phyloP scores from a whole-genome alignment of 2,113 vertebrate genomes.

The Ammodytes dubius region DNA sequence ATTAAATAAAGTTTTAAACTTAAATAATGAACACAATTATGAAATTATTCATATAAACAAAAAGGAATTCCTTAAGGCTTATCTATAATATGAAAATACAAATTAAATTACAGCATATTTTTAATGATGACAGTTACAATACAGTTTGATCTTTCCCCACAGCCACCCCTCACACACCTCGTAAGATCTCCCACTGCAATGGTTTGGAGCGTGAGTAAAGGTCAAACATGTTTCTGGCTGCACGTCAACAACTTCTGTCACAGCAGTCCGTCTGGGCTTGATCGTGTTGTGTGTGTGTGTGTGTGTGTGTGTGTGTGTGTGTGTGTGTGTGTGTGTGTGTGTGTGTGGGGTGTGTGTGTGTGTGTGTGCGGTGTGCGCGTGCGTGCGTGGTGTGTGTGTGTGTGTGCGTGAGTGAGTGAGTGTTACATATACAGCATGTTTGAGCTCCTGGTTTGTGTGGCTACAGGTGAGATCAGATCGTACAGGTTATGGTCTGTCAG shows the following conservation, averaged over 20 bases:
- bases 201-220: neutral
- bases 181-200: neutral
- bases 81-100: too few species aligned
- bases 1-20: too few species aligned
- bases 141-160: neutral
- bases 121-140: neutral
- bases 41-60: too few species aligned
- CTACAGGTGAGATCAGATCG: slow-evolving; percentile 54
- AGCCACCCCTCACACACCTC: neutral
- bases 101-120: too few species aligned
- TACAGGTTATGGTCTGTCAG: slow-evolving; percentile 40
- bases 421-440: neutral
- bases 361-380: neutral
- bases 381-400: neutral
- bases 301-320: neutral
- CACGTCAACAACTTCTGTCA: slow-evolving; percentile 33
- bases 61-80: too few species aligned
- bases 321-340: neutral
- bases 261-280: neutral
- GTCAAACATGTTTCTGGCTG: slow-evolving; percentile 39
- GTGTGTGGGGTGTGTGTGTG: neutral
- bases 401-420: neutral
- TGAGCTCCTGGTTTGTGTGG: slow-evolving; percentile 1
- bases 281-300: slow-evolving; percentile 3
- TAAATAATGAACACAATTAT: too few species aligned